A percentile compares a stretch with the other conserved stretches of the same genome.
Conservation (phyloP, 2,888 invertebrate species). For the Hymenopus coronatus region DNA sequence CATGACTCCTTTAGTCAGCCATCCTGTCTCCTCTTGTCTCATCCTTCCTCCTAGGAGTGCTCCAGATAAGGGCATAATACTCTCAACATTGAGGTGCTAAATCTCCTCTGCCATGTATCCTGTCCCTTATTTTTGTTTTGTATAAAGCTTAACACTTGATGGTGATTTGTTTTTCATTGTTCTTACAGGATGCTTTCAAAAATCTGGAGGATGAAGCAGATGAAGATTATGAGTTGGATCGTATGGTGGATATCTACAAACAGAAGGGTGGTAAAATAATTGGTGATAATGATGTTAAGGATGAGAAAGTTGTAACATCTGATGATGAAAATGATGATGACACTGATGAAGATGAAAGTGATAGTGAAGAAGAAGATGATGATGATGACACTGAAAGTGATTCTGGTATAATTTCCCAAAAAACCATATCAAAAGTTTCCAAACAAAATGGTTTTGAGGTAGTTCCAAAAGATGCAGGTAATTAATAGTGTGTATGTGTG, state of each 20-base stretch:
- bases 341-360: slow-evolving; percentile 41
- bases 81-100: too few species aligned
- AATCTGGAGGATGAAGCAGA: slow-evolving; percentile 78
- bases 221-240: slow-evolving; percentile 83
- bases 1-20: too few species aligned
- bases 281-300: slow-evolving; percentile 43
- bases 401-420: slow-evolving; percentile 46
- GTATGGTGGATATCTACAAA: slow-evolving; percentile 67
- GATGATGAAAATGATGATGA: slow-evolving; percentile 43
- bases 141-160: background rate
- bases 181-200: slow-evolving; percentile 66
- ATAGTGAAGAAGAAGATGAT: background rate
- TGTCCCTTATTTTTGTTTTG: background rate
- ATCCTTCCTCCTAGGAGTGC: too few species aligned
- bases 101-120: too few species aligned
- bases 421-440: slow-evolving; percentile 27
- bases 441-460: slow-evolving; percentile 63
- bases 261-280: slow-evolving; percentile 63
- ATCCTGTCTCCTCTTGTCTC: too few species aligned
- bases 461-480: slow-evolving; percentile 60
- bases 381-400: slow-evolving; percentile 38
- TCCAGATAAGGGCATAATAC: too few species aligned
- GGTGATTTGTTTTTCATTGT: slow-evolving; percentile 24
- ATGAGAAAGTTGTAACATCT: slow-evolving; percentile 37
- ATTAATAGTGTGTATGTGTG: too few species aligned